Percentiles rank a stretch among this genome's conserved stretches.
phyloP scores from a whole-genome alignment of 2,888 invertebrate species.

The Schizaphis graminum region DNA sequence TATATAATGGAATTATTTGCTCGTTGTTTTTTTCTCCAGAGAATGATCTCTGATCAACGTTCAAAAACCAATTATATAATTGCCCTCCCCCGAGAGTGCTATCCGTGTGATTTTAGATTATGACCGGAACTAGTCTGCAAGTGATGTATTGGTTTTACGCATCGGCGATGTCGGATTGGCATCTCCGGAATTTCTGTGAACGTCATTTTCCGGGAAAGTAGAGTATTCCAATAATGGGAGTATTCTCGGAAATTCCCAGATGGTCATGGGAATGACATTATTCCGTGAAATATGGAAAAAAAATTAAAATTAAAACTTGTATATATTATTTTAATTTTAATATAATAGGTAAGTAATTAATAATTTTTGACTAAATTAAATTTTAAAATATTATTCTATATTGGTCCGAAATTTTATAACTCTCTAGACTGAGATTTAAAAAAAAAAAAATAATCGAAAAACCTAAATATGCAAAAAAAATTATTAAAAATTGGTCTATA shows the following conservation, averaged over 20 bases:
- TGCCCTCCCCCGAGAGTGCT: background rate
- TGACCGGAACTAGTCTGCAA: background rate
- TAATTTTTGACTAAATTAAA: background rate
- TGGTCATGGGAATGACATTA: background rate
- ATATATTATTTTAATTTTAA: background rate
- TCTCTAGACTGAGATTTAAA: no score
- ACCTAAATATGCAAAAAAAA: no score
- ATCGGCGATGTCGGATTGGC: background rate
- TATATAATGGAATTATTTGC: background rate
- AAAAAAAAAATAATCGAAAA: no score
- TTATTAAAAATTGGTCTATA: no score
- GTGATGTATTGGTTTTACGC: background rate
- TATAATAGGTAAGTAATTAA: background rate
- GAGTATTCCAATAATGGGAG: background rate
- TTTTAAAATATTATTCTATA: background rate
- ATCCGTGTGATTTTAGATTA: background rate
- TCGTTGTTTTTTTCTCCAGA: background rate
- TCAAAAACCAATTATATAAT: background rate
- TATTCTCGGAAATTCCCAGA: background rate
- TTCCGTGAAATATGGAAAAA: background rate
- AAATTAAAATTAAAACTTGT: no score
- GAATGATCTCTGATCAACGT: slow-evolving; percentile 15
- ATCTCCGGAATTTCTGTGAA: background rate
- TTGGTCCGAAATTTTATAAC: no score
- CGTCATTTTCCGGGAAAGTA: background rate